phyloP scores from a whole-genome alignment of 2,113 vertebrate species.

The Hylia prasina region DNA sequence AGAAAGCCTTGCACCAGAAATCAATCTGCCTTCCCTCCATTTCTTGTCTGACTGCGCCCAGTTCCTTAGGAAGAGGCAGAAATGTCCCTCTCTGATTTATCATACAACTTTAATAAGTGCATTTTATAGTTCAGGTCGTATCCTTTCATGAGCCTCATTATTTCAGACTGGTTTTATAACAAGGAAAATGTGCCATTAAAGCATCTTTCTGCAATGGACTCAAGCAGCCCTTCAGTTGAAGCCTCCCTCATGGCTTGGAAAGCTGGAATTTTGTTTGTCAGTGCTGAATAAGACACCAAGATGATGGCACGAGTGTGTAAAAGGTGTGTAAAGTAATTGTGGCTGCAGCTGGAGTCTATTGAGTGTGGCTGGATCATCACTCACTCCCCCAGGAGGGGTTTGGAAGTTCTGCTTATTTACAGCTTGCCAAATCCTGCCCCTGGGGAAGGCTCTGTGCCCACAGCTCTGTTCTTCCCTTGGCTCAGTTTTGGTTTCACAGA shows the following conservation, averaged over 20 bases:
- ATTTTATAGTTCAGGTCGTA: conserved; percentile 53
- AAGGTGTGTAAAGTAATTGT: not conserved
- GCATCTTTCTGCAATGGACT: conserved; percentile 23
- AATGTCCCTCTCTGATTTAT: conserved; percentile 27
- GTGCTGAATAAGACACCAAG: not conserved
- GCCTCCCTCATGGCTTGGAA: not conserved
- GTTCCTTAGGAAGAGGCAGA: conserved; percentile 6
- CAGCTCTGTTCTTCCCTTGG: not conserved
- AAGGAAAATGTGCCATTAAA: conserved; percentile 27
- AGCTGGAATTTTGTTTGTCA: not conserved
- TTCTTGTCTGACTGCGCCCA: not conserved
- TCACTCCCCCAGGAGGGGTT: not conserved
- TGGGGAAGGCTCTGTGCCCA: not conserved
- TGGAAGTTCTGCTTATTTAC: not conserved
- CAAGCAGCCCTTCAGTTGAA: conserved; percentile 7
- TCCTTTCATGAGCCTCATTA: conserved; percentile 56
- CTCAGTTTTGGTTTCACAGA: not conserved
- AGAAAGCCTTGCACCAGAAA: not conserved
- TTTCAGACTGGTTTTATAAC: conserved; percentile 44
- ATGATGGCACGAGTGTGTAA: not conserved
- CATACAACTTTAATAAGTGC: conserved; percentile 36
- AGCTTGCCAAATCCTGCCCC: not conserved
- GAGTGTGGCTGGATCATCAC: not conserved
- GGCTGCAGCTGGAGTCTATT: not conserved
- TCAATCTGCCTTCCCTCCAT: not conserved